phyloP scores from a whole-genome alignment of 1,140 invertebrate genomes.

The Atta cephalotes region DNA sequence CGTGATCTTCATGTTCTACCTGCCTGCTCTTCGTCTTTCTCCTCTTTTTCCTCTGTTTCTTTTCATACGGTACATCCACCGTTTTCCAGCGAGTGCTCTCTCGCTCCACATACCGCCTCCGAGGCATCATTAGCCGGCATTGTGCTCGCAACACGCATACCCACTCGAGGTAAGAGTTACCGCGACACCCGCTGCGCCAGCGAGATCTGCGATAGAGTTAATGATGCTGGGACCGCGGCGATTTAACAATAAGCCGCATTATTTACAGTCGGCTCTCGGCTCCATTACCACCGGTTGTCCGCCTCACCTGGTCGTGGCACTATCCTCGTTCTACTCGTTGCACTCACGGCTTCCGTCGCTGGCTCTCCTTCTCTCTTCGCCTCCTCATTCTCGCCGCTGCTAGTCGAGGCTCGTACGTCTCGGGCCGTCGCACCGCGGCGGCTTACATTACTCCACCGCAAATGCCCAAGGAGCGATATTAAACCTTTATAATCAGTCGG shows the following conservation, averaged over 20 bases:
- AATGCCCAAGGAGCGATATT: constrained; percentile 70
- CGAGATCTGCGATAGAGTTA: constrained; percentile 83
- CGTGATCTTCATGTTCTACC: constrained; percentile 18
- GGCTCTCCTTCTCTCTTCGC: constrained; percentile 6
- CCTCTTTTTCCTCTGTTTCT: constrained; percentile 38
- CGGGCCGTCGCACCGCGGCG: constrained; percentile 20
- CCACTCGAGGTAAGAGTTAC: constrained; percentile 81
- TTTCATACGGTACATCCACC: constrained; percentile 58
- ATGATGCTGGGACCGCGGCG: constrained; percentile 81
- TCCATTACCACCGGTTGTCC: constrained; percentile 77
- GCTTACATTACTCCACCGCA: constrained; percentile 69
- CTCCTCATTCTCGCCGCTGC: constrained; percentile 43
- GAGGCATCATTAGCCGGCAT: constrained; percentile 82
- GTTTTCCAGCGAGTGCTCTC: constrained; percentile 39
- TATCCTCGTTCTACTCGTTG: constrained; percentile 16
- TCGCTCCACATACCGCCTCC: constrained; percentile 75
- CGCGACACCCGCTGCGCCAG: constrained; percentile 81
- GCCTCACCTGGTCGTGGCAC: constrained; percentile 72
- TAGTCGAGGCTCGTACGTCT: constrained; percentile 54
- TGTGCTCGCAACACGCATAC: constrained; percentile 77
- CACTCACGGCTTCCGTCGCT: constrained; percentile 23
- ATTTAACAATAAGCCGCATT: constrained; percentile 83
- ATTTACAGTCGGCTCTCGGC: constrained; percentile 80
- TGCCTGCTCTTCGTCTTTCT: background rate
- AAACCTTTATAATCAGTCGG: constrained; percentile 76